Base-by-base conservation (phyloP, 2,797 vertebrate species). In the Columba guinea region DNA sequence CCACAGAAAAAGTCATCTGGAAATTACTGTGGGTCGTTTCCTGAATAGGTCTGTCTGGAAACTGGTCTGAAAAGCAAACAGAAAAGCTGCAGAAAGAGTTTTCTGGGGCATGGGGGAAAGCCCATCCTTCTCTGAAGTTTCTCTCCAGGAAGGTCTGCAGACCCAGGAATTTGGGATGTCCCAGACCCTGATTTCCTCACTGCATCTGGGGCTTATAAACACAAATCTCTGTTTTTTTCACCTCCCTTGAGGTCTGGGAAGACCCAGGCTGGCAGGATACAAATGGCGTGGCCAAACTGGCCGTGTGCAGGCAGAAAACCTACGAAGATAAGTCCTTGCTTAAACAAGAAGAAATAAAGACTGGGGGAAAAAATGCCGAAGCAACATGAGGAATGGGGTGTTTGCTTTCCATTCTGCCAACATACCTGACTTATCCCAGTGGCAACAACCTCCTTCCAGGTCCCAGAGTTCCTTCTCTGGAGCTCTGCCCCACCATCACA, bases 291-390 rank as follows among this genome's bases (percentile, higher is more conserved):
- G 39, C 35, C 79, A 41, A n/a, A 69, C 23, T 7, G 32, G 77
- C 18, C 24, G 17, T 0, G 0, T 19, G 9, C 7, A 35, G 60
- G 68, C 24, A 87, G 35, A 32, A 82, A 39, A 46, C 35, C 0
- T 1, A 52, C 6, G 24, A 44, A 53, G 28, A 9, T 3, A 76
- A 76, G 56, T 37, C 26, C 32, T 78, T 18, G 6, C 34, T 69
- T 62, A 46, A 68, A 71, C 15, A 62, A 76, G 67, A 59, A 51
- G 3, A 63, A 73, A 56, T 22, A 83, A 81, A 81, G 37, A 32
- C 0, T 1, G 13, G 0, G 27, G 13, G 3, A 0, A 0, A 13
- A 10, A 10, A 20, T 6, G 5, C 7, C 4, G 5, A 34, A 67
- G 37, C 3, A 2, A 26, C 9, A 27, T 28, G 21, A 84, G 60